Conservation (phyloP, 1,140 invertebrate species). For the Heliothis subflexa region DNA sequence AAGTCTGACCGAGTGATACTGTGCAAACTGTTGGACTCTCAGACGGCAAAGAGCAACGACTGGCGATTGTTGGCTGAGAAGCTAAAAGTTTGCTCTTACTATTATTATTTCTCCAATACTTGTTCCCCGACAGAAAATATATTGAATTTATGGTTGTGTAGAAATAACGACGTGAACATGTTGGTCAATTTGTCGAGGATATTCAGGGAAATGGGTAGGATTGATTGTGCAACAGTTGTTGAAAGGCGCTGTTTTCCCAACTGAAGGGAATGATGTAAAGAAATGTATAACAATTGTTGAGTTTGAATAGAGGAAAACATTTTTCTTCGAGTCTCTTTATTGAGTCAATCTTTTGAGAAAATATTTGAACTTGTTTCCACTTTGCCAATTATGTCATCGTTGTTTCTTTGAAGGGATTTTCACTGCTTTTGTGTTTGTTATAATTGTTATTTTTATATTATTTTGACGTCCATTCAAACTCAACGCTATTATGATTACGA, state of each 20-base stretch:
- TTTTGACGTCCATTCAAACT: conserved; percentile 10
- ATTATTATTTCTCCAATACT: conserved; percentile 98
- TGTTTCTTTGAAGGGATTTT: conserved; percentile 7
- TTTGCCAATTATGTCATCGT: conserved; percentile 18
- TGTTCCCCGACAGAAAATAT: conserved; percentile 98
- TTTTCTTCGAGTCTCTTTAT: conserved; percentile 25
- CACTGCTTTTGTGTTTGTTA: conserved; percentile 13
- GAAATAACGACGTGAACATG: conserved; percentile 95
- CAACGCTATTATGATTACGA: conserved; percentile 2
- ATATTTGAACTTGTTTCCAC: conserved; percentile 32
- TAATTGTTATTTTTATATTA: conserved; percentile 4
- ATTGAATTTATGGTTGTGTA: conserved; percentile 97
- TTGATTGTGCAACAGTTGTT: conserved; percentile 95
- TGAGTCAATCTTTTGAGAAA: conserved; percentile 34
- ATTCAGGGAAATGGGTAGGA: conserved; percentile 96
- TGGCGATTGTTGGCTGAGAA: conserved; percentile 97
- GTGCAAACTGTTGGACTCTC: conserved; percentile 95
- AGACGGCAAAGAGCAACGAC: conserved; percentile 95
- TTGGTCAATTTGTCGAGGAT: conserved; percentile 93
- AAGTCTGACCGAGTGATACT: conserved; percentile 92
- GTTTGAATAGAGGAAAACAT: conserved; percentile 41
- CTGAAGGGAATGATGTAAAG: conserved; percentile 42
- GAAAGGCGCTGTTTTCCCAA: conserved; percentile 88
- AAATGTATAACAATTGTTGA: conserved; percentile 30
- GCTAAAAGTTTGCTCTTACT: conserved; percentile 96